A percentile compares a stretch with the other conserved stretches of the same genome.
phyloP scores from a whole-genome alignment of 2,113 vertebrate species.

The Hemichromis elongatus region DNA sequence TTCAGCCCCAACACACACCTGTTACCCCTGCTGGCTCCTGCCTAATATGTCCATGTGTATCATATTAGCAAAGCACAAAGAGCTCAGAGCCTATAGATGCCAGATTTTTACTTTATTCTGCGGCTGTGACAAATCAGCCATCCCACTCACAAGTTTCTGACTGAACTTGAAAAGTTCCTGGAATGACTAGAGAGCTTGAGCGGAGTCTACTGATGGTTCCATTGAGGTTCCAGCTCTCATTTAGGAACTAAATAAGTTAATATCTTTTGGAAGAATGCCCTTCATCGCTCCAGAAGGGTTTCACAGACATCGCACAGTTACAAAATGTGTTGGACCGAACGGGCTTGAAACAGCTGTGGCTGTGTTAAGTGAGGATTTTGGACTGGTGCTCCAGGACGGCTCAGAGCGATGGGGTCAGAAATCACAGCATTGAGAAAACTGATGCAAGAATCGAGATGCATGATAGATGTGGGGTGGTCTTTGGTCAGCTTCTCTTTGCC shows the following conservation, averaged over 20 bases:
- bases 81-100: neutral
- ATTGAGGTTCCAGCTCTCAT: neutral
- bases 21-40: neutral
- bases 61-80: neutral
- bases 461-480: neutral
- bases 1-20: neutral
- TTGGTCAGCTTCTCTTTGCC: neutral
- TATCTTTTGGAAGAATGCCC: neutral
- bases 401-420: neutral
- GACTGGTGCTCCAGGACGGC: neutral
- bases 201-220: neutral
- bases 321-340: neutral
- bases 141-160: neutral
- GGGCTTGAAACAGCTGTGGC: neutral
- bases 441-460: neutral
- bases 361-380: neutral
- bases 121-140: neutral
- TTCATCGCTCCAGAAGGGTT: neutral
- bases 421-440: neutral
- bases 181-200: too few species aligned
- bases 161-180: accelerated
- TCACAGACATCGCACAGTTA: neutral
- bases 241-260: neutral
- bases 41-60: neutral
- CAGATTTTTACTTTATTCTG: neutral